Conservation (phyloP, 2,797 vertebrate species). For the Oryzias sinensis region DNA sequence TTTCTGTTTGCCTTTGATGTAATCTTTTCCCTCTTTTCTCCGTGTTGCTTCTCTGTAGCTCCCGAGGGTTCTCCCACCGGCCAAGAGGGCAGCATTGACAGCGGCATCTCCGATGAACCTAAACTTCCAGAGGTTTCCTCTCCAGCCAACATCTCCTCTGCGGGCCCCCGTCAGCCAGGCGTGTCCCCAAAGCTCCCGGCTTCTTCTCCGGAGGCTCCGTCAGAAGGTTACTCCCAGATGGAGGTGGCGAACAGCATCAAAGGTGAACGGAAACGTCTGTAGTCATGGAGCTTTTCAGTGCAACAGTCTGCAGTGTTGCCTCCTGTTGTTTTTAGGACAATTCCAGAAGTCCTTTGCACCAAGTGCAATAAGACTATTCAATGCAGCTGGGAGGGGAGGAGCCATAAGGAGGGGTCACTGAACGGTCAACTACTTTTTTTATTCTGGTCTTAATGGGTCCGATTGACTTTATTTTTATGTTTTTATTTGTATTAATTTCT, state of each 20-base stretch:
- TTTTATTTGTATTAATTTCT: no score
- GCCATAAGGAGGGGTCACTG: no score
- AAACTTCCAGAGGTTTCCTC: conserved; percentile 73
- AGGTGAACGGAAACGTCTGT: conserved; percentile 80
- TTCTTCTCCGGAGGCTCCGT: conserved; percentile 72
- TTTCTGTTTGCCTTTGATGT: neutral
- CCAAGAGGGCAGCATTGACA: conserved; percentile 71
- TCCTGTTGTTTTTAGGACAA: neutral
- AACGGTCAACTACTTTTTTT: no score
- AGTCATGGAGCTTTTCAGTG: conserved; percentile 1
- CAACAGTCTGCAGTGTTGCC: conserved; percentile 8
- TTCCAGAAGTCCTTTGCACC: no score
- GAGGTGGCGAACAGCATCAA: conserved; percentile 79
- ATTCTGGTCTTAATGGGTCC: no score
- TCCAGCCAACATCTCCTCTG: conserved; percentile 70
- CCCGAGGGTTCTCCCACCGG: conserved; percentile 75
- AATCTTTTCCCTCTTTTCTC: conserved; percentile 16
- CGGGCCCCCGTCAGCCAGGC: conserved; percentile 70
- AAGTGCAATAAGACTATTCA: no score
- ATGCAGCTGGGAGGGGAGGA: no score
- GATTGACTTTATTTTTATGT: no score
- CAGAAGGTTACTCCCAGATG: conserved; percentile 76
- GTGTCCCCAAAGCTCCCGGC: conserved; percentile 73
- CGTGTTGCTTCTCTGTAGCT: conserved; percentile 62
- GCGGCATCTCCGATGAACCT: conserved; percentile 72